Conservation (phyloP, 2,888 invertebrate species). For the Drosophila yooni region DNA sequence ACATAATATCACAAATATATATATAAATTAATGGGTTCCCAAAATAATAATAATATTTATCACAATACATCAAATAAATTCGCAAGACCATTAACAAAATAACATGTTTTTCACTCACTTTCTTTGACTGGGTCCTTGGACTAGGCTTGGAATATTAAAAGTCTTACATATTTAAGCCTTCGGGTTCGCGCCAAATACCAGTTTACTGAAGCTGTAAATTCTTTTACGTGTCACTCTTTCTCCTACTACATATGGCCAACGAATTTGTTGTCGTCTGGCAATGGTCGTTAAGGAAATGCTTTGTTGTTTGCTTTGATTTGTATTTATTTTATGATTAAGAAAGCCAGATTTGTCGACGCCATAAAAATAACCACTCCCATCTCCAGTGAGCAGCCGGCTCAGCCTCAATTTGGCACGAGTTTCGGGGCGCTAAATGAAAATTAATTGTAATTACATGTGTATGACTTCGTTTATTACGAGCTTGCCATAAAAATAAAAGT, state of each 20-base stretch:
- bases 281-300: slow-evolving; percentile 36
- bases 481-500: slow-evolving; percentile 38
- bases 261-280: slow-evolving; percentile 2
- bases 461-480: slow-evolving; percentile 52
- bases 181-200: not conserved
- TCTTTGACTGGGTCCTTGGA: not conserved
- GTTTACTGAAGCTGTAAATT: not conserved
- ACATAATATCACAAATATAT: not conserved
- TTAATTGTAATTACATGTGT: slow-evolving; percentile 67
- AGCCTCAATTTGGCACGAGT: slow-evolving; percentile 38
- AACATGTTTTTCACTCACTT: not conserved
- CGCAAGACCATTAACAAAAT: not conserved
- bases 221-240: not conserved
- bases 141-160: no score
- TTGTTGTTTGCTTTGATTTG: slow-evolving; percentile 37
- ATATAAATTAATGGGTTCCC: not conserved
- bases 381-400: not conserved
- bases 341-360: slow-evolving; percentile 50
- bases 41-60: not conserved
- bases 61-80: not conserved
- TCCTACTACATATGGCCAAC: not conserved
- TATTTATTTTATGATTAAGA: slow-evolving; percentile 64
- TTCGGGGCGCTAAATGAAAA: slow-evolving; percentile 61
- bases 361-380: slow-evolving; percentile 20
- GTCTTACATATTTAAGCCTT: not conserved